Conservation (phyloP, 2,888 invertebrate species). For the Drosophila mimica region DNA sequence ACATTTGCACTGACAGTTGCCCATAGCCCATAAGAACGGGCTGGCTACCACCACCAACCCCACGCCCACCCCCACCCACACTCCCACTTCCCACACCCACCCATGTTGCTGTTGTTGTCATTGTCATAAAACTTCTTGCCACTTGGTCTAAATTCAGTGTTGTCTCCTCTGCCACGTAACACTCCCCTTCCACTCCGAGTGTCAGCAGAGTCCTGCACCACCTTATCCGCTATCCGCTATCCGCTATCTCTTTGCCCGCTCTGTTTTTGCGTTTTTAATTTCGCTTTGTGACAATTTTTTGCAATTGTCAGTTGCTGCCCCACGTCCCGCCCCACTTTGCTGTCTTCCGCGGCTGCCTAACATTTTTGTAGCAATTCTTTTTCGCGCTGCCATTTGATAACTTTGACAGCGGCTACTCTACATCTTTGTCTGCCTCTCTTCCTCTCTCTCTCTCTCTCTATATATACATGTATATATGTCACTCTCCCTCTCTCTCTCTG, state of each 20-base stretch:
- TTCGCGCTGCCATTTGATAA: constrained; percentile 77
- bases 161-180: constrained; percentile 5
- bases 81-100: not conserved
- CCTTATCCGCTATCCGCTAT: constrained; percentile 14
- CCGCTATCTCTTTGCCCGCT: constrained; percentile 36
- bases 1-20: constrained; percentile 65
- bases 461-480: constrained; percentile 24
- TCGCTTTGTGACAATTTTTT: constrained; percentile 73
- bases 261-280: constrained; percentile 79
- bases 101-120: constrained; percentile 53
- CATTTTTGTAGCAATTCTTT: constrained; percentile 47
- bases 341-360: not conserved
- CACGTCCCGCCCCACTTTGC: not conserved
- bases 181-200: too few relatives aligned
- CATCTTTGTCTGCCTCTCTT: constrained; percentile 37
- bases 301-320: constrained; percentile 54
- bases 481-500: not conserved
- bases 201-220: not conserved
- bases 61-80: not conserved
- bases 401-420: constrained; percentile 77
- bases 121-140: constrained; percentile 79
- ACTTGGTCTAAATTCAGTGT: constrained; percentile 74
- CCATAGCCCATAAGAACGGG: constrained; percentile 49
- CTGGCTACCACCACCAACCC: constrained; percentile 2
- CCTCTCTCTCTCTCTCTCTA: not conserved